These are phyloP conservation scores for Orchesella flavescens DNA, from an alignment of 2,888 invertebrate genomes.

Conservation along the genomic window DNA sequence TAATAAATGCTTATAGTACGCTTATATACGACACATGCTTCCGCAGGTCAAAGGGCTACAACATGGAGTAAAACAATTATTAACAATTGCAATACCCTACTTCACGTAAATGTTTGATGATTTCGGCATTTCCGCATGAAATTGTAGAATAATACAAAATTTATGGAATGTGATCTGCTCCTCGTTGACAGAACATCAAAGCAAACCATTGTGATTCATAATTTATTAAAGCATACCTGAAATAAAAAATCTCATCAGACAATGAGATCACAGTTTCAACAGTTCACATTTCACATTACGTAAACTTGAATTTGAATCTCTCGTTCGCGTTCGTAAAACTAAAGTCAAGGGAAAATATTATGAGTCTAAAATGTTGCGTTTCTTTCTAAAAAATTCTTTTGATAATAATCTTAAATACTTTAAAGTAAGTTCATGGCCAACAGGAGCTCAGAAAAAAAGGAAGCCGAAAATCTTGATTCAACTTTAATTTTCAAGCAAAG, in stretches of 20 bases:
- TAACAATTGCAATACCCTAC: background rate
- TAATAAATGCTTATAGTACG: no score
- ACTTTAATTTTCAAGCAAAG: conserved; percentile 42
- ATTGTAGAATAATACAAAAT: background rate
- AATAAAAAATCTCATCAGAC: no score
- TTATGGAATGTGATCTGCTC: conserved; percentile 21
- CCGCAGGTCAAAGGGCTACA: no score
- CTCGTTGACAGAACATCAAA: conserved; percentile 8
- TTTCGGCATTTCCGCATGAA: background rate
- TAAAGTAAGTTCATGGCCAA: conserved; percentile 25
- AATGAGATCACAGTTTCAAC: no score
- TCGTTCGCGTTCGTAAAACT: no score
- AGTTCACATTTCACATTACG: no score
- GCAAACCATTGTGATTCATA: conserved; percentile 37
- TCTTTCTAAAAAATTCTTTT: background rate
- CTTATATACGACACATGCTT: background rate
- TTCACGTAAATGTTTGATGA: background rate
- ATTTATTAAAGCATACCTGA: background rate
- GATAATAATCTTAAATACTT: conserved; percentile 32
- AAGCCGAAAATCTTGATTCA: conserved; percentile 43
- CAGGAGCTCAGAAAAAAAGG: conserved; percentile 33
- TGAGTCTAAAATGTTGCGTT: no score
- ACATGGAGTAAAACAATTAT: no score
- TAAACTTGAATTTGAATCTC: no score
- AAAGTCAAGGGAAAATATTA: no score